Evolutionary conservation across 1,140 invertebrate species (phyloP), one percentile per base, ranked within the genome.

Genomic region (Pogonognathellus flavescens): DNA sequence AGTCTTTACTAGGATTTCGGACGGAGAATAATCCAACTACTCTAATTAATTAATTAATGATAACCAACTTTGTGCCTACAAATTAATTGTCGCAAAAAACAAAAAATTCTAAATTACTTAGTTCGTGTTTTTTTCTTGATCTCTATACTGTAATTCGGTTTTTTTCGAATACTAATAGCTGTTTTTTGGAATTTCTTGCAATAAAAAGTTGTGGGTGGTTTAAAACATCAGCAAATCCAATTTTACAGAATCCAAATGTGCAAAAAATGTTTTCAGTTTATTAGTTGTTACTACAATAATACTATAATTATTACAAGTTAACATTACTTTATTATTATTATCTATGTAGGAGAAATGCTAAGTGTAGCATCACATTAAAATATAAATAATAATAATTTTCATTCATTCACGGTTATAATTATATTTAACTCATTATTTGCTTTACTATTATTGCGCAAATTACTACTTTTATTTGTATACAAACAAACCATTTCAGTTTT

Each of bases 71-170:
- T 76, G 70, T 76, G 70, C 70, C 70, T 76, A 76, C 70, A 76
- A 76, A 76, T 76, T 76, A 76, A 76, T 76, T 76, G 70, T 76
- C 70, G 70, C 70, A 76, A 76, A n/a, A 76, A 76, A 76, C n/a
- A n/a, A 50, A 76, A 76, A 76, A 76, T 76, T 76, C 70, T 76
- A 76, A 76, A 76, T 76, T 76, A 41, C 41, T 76, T 50, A 76
- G 70, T 76, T 76, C 60, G n/a, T 31, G 70, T 76, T 25, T 76
- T 76, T 76, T 76, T 76, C 70, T 76, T 76, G 70, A 76, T 76
- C 70, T 76, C 70, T 76, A 76, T 76, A 76, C 41, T 76, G 70
- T 76, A 76, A 76, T 50, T 76, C 41, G 41, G 70, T 50, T 76
- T 76, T 76, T 76, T 76, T 76, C 70, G 70, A 76, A 76, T 76